A percentile compares a stretch with the other conserved stretches of the same genome.
phyloP scores from a whole-genome alignment of 2,113 vertebrate species.

The Pardalotus punctatus region DNA sequence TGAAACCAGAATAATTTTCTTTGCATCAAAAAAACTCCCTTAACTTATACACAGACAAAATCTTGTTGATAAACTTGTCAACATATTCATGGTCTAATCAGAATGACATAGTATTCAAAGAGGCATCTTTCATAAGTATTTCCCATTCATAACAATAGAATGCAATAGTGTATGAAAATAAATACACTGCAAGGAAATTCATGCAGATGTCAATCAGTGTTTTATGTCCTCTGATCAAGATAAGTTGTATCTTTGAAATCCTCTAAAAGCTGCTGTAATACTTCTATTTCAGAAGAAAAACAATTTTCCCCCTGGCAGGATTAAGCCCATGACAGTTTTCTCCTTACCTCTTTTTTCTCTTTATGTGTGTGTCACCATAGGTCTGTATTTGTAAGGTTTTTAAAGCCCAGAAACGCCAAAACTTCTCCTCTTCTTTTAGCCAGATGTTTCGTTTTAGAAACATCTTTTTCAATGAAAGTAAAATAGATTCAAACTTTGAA shows the following conservation, averaged over 20 bases:
- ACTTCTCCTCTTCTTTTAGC: not conserved
- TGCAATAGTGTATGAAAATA: constrained; percentile 35
- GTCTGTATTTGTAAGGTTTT: not conserved
- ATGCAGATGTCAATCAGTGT: not conserved
- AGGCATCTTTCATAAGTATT: not conserved
- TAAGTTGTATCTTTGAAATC: constrained; percentile 34
- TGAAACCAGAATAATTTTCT: constrained; percentile 47
- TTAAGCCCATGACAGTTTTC: constrained; percentile 27
- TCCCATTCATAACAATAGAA: constrained; percentile 26
- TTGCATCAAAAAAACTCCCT: not conserved
- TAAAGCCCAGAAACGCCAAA: not conserved
- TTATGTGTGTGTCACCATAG: not conserved
- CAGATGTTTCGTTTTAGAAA: constrained; percentile 49
- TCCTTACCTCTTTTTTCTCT: not conserved
- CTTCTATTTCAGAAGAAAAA: constrained; percentile 21
- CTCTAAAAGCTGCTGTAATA: not conserved
- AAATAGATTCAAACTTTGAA: constrained; percentile 30
- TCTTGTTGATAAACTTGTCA: constrained; percentile 47
- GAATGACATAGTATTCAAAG: not conserved
- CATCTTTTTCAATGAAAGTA: constrained; percentile 31
- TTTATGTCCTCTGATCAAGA: constrained; percentile 32
- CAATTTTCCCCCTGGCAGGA: constrained; percentile 1
- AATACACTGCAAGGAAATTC: not conserved
- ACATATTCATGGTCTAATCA: not conserved
- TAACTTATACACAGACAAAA: not conserved